Conservation (phyloP, 2,113 vertebrate genomes). For the Casuarius casuarius region DNA sequence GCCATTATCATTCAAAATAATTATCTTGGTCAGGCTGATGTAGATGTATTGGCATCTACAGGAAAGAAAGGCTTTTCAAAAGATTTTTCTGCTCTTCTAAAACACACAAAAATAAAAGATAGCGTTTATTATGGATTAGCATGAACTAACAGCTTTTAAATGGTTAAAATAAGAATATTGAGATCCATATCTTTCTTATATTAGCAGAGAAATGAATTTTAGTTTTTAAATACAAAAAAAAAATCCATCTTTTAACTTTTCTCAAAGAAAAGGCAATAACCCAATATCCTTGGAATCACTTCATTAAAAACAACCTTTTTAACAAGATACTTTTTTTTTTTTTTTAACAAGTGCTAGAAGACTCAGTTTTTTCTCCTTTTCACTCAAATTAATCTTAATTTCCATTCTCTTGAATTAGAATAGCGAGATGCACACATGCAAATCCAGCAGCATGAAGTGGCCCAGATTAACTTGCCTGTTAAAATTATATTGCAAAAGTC, state of each 20-base stretch:
- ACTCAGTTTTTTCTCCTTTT: background rate
- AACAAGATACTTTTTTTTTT: background rate
- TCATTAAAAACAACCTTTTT: background rate
- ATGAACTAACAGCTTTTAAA: background rate
- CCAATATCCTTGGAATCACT: background rate
- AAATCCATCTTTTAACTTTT: background rate
- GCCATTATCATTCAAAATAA: background rate
- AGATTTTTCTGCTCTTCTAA: background rate
- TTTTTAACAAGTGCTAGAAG: background rate
- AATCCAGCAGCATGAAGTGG: background rate
- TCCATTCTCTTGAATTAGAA: background rate
- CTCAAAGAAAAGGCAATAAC: background rate
- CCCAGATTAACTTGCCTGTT: background rate
- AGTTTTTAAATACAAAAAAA: background rate
- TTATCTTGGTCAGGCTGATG: conserved; percentile 17
- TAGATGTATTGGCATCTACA: conserved; percentile 16
- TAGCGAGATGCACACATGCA: fast-evolving
- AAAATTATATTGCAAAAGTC: background rate
- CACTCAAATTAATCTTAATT: background rate
- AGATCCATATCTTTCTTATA: background rate
- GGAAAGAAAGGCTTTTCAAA: conserved; percentile 40
- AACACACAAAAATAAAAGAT: background rate
- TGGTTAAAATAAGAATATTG: background rate
- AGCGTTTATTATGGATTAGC: background rate
- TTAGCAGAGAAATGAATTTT: background rate